These are phyloP conservation scores for Notothenia coriiceps DNA, from an alignment of 2,113 vertebrate genomes.

Conservation along the genomic window DNA sequence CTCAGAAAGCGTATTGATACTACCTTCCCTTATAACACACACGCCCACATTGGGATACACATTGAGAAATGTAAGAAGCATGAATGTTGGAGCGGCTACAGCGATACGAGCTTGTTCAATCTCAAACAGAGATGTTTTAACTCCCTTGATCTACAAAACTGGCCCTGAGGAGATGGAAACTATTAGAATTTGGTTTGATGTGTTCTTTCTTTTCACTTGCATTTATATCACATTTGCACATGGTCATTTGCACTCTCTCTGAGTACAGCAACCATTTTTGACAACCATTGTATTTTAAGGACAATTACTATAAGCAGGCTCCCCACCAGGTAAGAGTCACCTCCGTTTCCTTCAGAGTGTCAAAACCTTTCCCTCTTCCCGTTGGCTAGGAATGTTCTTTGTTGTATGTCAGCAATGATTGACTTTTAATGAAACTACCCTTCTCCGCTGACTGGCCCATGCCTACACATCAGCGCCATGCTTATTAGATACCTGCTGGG, in stretches of 20 bases:
- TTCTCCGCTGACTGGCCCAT: constrained; percentile 20
- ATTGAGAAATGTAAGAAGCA: constrained; percentile 29
- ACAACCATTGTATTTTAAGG: constrained; percentile 45
- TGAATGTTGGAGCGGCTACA: constrained; percentile 16
- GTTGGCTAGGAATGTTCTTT: constrained; percentile 23
- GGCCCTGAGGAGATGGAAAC: constrained; percentile 39
- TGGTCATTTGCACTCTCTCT: constrained; percentile 27
- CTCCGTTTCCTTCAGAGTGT: constrained; percentile 40
- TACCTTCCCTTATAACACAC: constrained; percentile 45
- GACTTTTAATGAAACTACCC: constrained; percentile 15
- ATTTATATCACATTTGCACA: constrained; percentile 44
- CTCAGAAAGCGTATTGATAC: constrained; percentile 34
- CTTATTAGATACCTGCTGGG: constrained; percentile 35
- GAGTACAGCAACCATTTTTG: constrained; percentile 9
- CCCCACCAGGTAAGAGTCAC: constrained; percentile 34
- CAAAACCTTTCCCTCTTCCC: neutral
- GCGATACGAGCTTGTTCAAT: constrained; percentile 29
- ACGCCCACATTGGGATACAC: constrained; percentile 44
- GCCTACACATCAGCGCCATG: constrained; percentile 14
- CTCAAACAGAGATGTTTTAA: constrained; percentile 27
- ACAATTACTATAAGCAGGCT: constrained; percentile 54
- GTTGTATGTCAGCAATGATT: constrained; percentile 27
- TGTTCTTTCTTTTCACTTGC: constrained; percentile 3
- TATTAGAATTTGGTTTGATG: constrained; percentile 18
- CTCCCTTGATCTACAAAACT: constrained; percentile 45